Evolutionary conservation across 2,888 invertebrate genomes (phyloP).

Genomic region (Teleiodes luculella): DNA sequence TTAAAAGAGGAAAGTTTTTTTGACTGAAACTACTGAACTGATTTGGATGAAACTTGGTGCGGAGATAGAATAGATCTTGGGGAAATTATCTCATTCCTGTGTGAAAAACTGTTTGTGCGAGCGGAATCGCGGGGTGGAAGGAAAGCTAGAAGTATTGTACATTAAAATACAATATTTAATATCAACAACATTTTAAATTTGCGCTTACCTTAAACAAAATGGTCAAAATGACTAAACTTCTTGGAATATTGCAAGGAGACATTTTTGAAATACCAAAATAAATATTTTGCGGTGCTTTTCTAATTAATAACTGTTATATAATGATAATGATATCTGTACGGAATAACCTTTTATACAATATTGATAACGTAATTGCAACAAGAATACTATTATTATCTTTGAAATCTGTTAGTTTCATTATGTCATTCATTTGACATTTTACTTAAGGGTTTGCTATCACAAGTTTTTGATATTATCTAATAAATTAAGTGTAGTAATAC

Average conservation of each 20-base stretch:
- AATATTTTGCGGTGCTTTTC: too few species aligned
- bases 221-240: background rate
- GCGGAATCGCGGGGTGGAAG: too few species aligned
- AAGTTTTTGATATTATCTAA: too few species aligned
- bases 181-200: too few species aligned
- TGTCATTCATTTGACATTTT: background rate
- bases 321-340: background rate
- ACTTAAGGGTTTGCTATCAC: too few species aligned
- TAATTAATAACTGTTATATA: background rate
- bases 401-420: background rate
- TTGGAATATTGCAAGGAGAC: background rate
- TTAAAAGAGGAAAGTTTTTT: too few species aligned
- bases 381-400: slow-evolving; percentile 1
- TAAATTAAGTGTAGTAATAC: too few species aligned
- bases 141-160: background rate
- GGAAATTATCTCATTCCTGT: too few species aligned
- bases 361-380: slow-evolving; percentile 4
- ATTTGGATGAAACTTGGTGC: too few species aligned
- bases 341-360: background rate
- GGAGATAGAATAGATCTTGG: too few species aligned
- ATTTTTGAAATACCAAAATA: background rate
- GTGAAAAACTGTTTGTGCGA: too few species aligned
- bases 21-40: too few species aligned
- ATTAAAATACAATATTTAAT: background rate
- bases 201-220: background rate